Evolutionary conservation across 2,113 vertebrate genomes (phyloP).

Genomic region (Megaptera novaeangliae): DNA sequence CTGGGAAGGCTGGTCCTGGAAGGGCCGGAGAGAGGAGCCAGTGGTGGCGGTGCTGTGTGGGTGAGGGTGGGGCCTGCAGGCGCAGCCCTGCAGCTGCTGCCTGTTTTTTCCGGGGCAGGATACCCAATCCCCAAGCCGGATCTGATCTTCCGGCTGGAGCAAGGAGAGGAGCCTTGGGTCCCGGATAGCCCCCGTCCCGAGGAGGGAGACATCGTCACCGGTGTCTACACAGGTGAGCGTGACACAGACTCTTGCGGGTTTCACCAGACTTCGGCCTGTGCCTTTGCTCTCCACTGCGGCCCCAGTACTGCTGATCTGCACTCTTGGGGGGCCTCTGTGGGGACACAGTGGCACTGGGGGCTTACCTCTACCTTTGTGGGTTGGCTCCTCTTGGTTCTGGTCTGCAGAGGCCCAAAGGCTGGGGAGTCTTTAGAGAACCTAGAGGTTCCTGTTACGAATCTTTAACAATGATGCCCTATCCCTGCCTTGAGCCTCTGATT

Average conservation of each 20-base stretch:
- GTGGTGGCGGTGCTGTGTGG: no score
- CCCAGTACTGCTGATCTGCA: background rate
- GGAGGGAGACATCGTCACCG: slow-evolving; percentile 73
- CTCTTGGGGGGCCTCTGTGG: background rate
- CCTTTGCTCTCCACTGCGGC: accelerated
- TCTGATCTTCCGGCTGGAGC: slow-evolving; percentile 67
- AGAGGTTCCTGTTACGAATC: background rate
- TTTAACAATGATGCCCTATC: background rate
- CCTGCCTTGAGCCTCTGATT: background rate
- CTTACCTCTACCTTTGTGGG: background rate
- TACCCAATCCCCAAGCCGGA: slow-evolving; percentile 73
- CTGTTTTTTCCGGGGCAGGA: slow-evolving; percentile 40
- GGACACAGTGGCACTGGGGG: accelerated
- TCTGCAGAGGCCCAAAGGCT: background rate
- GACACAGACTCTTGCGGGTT: accelerated
- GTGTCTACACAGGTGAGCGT: slow-evolving; percentile 71
- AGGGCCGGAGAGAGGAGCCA: background rate
- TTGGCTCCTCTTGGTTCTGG: background rate
- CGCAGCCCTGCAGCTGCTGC: background rate
- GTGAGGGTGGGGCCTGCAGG: background rate
- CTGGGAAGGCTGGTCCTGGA: background rate
- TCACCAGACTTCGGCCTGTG: background rate
- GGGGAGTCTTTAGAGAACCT: background rate
- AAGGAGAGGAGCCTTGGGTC: slow-evolving; percentile 70
- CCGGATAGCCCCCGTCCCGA: slow-evolving; percentile 61